These are phyloP conservation scores for Eristalinus aeneus DNA, from an alignment of 2,888 invertebrate genomes.

Conservation along the genomic window DNA sequence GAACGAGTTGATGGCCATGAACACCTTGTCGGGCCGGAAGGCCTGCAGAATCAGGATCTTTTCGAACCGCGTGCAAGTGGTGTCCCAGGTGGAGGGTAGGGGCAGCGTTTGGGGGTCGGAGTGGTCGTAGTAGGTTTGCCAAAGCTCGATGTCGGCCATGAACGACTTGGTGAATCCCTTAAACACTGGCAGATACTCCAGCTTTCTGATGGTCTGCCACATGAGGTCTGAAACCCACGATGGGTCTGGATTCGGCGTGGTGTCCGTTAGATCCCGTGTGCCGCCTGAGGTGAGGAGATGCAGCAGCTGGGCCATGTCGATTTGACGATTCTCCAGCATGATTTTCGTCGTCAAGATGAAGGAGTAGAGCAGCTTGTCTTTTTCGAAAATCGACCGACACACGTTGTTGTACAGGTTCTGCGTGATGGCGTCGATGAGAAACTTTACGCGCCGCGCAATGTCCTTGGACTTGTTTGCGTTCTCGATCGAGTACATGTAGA, in stretches of 20 bases:
- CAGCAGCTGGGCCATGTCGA: slow-evolving; percentile 86
- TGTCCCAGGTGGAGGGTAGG: slow-evolving; percentile 86
- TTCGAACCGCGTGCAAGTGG: slow-evolving; percentile 86
- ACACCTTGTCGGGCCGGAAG: slow-evolving; percentile 91
- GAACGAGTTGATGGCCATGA: slow-evolving; percentile 89
- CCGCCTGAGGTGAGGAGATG: slow-evolving; percentile 86
- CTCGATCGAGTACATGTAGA: slow-evolving; percentile 81
- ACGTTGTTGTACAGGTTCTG: slow-evolving; percentile 92
- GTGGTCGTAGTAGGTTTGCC: slow-evolving; percentile 86
- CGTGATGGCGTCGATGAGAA: slow-evolving; percentile 90
- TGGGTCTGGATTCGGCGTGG: slow-evolving; percentile 85
- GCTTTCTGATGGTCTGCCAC: slow-evolving; percentile 91
- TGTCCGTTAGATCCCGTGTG: slow-evolving; percentile 65
- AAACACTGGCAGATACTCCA: slow-evolving; percentile 85
- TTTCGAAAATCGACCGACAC: slow-evolving; percentile 93
- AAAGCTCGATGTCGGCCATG: slow-evolving; percentile 81
- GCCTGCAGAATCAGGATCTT: slow-evolving; percentile 90
- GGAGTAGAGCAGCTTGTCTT: slow-evolving; percentile 93
- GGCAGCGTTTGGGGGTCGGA: slow-evolving; percentile 85
- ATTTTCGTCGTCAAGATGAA: slow-evolving; percentile 88
- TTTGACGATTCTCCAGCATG: slow-evolving; percentile 83
- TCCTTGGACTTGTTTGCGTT: slow-evolving; percentile 83
- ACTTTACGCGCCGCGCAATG: slow-evolving; percentile 87
- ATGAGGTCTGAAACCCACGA: slow-evolving; percentile 90
- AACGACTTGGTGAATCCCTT: slow-evolving; percentile 85